These are phyloP conservation scores for Antedon bifida DNA, from an alignment of 35 echinoderm and acorn worm species.

Conservation along the genomic window DNA sequence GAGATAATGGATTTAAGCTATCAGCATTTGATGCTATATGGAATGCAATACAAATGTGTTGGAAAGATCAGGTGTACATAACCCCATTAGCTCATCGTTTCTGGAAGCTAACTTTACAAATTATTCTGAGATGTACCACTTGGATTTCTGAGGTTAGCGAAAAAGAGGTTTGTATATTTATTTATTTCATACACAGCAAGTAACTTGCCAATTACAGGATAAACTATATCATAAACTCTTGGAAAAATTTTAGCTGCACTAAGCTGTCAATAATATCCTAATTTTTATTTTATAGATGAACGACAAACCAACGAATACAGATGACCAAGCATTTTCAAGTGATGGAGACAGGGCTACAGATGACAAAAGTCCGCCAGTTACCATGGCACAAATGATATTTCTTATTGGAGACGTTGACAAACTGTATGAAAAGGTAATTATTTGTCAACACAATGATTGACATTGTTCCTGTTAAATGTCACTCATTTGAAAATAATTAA, in stretches of 20 bases:
- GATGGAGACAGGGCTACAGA: slow-evolving; percentile 11
- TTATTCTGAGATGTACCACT: slow-evolving; percentile 58
- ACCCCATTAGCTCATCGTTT: slow-evolving; percentile 75
- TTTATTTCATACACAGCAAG: not conserved
- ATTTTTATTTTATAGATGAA: not conserved
- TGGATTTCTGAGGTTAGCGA: slow-evolving; percentile 68
- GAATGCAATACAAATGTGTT: slow-evolving; percentile 34
- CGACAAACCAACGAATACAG: not conserved
- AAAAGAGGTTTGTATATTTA: slow-evolving; percentile 29
- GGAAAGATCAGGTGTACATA: slow-evolving; percentile 60
- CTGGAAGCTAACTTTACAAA: slow-evolving; percentile 94
- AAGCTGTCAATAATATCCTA: no score
- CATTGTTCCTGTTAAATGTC: no score
- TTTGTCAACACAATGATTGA: no score
- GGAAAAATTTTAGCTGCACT: no score
- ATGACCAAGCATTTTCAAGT: not conserved
- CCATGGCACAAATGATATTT: slow-evolving; percentile 47
- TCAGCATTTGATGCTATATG: not conserved
- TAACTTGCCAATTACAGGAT: no score
- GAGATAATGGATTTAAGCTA: not conserved
- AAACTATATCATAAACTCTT: no score
- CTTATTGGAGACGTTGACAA: slow-evolving; percentile 71
- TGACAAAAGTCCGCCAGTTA: slow-evolving; percentile 32
- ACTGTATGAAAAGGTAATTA: slow-evolving; percentile 18
- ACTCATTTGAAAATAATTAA: no score